A percentile compares a stretch with the other conserved stretches of the same genome.
Conservation (phyloP, 2,888 invertebrate species). For the Drosophila subquinaria region DNA sequence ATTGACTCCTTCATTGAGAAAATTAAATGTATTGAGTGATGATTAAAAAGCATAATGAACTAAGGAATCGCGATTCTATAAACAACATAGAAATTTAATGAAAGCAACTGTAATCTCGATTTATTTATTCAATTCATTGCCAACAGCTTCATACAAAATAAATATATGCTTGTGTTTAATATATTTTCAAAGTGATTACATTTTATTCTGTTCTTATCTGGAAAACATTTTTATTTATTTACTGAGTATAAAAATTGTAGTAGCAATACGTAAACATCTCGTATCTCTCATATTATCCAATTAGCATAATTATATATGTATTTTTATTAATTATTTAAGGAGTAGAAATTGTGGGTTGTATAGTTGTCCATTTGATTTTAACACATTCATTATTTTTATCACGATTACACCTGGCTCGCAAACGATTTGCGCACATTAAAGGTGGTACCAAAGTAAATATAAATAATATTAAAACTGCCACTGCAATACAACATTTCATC, state of each 20-base stretch:
- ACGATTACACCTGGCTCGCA: not conserved
- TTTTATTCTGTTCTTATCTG: not conserved
- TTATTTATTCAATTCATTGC: not conserved
- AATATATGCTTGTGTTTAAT: no score
- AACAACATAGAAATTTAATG: not conserved
- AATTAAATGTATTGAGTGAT: conserved; percentile 26
- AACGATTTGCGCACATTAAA: not conserved
- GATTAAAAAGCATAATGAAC: not conserved
- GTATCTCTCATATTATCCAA: not conserved
- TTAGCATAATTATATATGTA: not conserved
- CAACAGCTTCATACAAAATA: no score
- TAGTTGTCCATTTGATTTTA: not conserved
- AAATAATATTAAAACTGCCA: not conserved
- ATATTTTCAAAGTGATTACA: not conserved
- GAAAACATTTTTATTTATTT: no score
- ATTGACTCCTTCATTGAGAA: conserved; percentile 88
- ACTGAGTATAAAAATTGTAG: no score
- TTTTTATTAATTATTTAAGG: not conserved
- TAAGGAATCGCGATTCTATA: not conserved
- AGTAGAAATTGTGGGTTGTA: not conserved
- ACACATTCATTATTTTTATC: not conserved
- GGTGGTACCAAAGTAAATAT: not conserved
- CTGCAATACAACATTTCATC: not conserved
- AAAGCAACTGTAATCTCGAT: not conserved
- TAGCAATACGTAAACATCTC: no score